Evolutionary conservation across 2,113 vertebrate species (phyloP), one percentile per base, ranked within the genome.

Genomic region (Podarcis raffonei): DNA sequence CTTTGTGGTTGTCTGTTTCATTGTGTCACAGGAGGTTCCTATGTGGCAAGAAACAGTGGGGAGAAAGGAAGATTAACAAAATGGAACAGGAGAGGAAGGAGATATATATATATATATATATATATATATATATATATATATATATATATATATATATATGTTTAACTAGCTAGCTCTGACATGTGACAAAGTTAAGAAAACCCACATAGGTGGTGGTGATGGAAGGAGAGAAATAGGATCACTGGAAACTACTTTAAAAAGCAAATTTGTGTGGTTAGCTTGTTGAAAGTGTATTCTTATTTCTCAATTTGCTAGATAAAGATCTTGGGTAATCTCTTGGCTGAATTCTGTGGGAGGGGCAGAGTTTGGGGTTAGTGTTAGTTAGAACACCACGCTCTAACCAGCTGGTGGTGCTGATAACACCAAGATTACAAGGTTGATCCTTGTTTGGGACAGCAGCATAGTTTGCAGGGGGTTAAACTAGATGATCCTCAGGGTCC

Each of bases 21-120:
- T 30, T 59, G 20, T 95, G 94, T 96, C 96, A 97, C 92, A 95
- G 93, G 90, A 97, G 95, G 91, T 94, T 97, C 96, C 96, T 97
- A 96, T 93, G 96, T 96, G 96, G 96, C 88, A 96, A 94, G 93
- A 93, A 94, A 89, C 39, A 94, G 89, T 35, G 82, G 78, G 83
- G 93, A 85, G 93, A 93, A 94, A 94, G 48, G 48, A 37, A 95
- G 91, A 94, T 93, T 91, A 93, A 93, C 92, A 90, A 94, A 42
- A 0, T 18, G 13, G 15, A 27, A 7, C 1, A 32, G 23, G 3
- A 84, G 4, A 57, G 6, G 5, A 15, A 23, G 20, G 3, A 9
- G 0, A 30, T 42, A 3, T 11, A 9, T 5, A 65, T 42, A 42
- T 6, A 42, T 42, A 39, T 39, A 39, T 39, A 39, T 39, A 39